These are phyloP conservation scores for Holcopasites calliopsidis DNA, from an alignment of 1,140 invertebrate species.

Conservation along the genomic window DNA sequence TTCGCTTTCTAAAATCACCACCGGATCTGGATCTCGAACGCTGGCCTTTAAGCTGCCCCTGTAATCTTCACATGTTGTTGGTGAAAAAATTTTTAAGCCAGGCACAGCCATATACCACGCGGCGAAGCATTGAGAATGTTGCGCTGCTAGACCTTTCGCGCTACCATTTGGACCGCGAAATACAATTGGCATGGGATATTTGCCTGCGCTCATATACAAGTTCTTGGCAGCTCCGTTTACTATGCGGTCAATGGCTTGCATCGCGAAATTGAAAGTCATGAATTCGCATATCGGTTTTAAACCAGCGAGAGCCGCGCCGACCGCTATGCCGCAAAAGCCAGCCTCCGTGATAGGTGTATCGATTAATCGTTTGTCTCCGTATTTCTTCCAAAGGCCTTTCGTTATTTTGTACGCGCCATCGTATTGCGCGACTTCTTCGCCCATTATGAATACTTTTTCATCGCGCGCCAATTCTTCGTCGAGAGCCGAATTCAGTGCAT, in stretches of 20 bases:
- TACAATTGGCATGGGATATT: constrained; percentile 85
- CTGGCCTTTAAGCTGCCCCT: constrained; percentile 85
- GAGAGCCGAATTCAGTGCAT: constrained; percentile 95
- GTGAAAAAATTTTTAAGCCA: constrained; percentile 88
- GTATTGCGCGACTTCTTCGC: constrained; percentile 97
- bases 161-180: constrained; percentile 89
- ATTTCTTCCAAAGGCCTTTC: constrained; percentile 97
- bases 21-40: constrained; percentile 85
- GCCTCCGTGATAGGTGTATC: constrained; percentile 99
- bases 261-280: constrained; percentile 91
- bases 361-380: constrained; percentile 96
- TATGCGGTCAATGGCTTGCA: constrained; percentile 89
- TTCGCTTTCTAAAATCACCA: constrained; percentile 88
- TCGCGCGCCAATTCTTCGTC: constrained; percentile 97
- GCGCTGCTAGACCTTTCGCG: constrained; percentile 86
- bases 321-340: constrained; percentile 96
- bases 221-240: constrained; percentile 86
- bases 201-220: constrained; percentile 87
- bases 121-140: constrained; percentile 88
- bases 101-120: constrained; percentile 87
- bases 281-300: constrained; percentile 88
- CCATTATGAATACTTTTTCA: constrained; percentile 94
- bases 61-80: constrained; percentile 85
- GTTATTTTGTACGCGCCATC: constrained; percentile 97
- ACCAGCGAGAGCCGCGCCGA: constrained; percentile 93